A percentile compares a stretch with the other conserved stretches of the same genome.
Evolutionary conservation across 2,113 vertebrate genomes (phyloP).

Genomic region (Eulemur macaco): DNA sequence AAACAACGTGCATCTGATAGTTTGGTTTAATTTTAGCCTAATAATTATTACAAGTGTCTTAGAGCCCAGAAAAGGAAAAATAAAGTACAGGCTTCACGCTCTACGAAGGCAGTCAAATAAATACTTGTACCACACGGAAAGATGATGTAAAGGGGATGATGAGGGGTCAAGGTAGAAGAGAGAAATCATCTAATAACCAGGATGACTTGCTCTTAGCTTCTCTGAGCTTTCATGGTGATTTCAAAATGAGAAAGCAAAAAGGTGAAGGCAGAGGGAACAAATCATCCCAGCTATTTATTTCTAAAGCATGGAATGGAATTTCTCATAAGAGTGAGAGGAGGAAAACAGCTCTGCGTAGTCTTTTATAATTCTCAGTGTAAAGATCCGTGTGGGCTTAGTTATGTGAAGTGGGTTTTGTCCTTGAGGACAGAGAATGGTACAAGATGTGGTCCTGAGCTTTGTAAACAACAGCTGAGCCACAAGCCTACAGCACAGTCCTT

Average conservation of each 20-base stretch:
- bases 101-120: constrained; percentile 2
- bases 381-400: not conserved
- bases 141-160: not conserved
- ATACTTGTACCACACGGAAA: not conserved
- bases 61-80: constrained; percentile 24
- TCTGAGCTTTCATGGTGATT: not conserved
- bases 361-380: not conserved
- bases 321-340: not conserved
- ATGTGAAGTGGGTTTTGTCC: not conserved
- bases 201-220: not conserved
- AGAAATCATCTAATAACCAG: constrained; percentile 29
- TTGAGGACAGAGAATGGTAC: not conserved
- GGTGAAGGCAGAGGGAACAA: not conserved
- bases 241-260: constrained; percentile 35
- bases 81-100: not conserved
- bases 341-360: not conserved
- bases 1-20: not conserved
- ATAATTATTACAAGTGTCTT: constrained; percentile 41
- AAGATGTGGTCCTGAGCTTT: not conserved
- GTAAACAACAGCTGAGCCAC: not conserved
- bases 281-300: not conserved
- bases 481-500: too few relatives aligned
- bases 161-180: not conserved
- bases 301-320: not conserved
- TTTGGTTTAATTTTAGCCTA: constrained; percentile 34